Evolutionary conservation across 2,888 invertebrate species (phyloP), one percentile per base, ranked within the genome.

Genomic region (Petrolisthes cinctipes): DNA sequence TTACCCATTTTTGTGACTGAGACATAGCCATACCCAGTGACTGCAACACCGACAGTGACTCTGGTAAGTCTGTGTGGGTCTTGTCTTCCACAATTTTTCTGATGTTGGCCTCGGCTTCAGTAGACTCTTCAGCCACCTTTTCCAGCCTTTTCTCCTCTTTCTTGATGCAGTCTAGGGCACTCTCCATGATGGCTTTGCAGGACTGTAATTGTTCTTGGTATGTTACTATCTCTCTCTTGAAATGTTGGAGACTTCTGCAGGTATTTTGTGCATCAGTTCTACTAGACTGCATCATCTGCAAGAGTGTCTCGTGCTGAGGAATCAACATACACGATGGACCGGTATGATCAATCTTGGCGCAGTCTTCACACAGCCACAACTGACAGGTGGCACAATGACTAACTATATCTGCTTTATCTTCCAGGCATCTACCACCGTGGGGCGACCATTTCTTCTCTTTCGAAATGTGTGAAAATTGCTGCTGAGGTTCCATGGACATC

Each of bases 291-390:
- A n/a, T 57, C 80, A 80, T 80, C 56, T 80, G n/a, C 5, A 56
- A 80, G 11, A 80, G 9, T n/a, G 80, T 57, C 56, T 80, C 80
- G 4, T 80, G 17, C 5, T 4, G 20, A 20, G 57, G 57, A 20
- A 20, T 57, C 54, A 80, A 9, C 54, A 4, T 4, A 80, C 80
- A 80, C 6, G 54, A 54, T 7, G 1, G 5, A 9, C 57, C 23
- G 0, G 5, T 5, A 57, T 80, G 80, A 54, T 80, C 80, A 80
- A 80, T 80, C 57, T 20, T 80, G 20, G 56, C n/a, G 56, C 80
- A 80, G 11, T 54, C 57, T n/a, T 17, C 9, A 57, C 80, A 80
- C 56, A 80, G n/a, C 80, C 80, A 80, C 23, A 20, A n/a, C 57
- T 80, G 57, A 80, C 80, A 80, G 1, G 2, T 57, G 14, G 23